These are phyloP conservation scores for Macheiramphus alcinus DNA, from an alignment of 2,113 vertebrate species.

Conservation along the genomic window DNA sequence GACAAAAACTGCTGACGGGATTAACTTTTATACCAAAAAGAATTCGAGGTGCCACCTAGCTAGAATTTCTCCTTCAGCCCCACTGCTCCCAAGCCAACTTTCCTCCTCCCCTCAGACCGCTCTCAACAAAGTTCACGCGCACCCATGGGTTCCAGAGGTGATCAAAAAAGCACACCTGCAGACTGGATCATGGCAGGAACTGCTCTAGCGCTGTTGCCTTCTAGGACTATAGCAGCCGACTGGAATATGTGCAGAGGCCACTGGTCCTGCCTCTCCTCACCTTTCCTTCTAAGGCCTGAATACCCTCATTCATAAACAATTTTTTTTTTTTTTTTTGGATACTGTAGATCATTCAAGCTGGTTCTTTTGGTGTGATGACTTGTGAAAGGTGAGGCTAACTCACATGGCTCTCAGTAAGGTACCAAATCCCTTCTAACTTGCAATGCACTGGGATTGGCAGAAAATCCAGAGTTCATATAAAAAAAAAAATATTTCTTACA, in stretches of 20 bases:
- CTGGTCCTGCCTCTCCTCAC: neutral
- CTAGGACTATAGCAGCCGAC: neutral
- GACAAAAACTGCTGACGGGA: neutral
- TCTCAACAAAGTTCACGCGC: rapidly evolving
- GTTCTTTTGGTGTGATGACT: neutral
- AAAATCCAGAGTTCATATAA: neutral
- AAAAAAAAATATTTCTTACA: neutral
- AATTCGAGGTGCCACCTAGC: neutral
- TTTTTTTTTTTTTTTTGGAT: neutral
- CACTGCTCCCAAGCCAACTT: neutral
- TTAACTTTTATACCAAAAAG: neutral
- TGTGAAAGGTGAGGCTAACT: neutral
- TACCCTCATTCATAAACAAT: neutral
- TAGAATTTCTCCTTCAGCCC: neutral
- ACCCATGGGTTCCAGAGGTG: rapidly evolving
- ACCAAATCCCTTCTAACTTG: neutral
- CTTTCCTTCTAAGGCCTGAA: neutral
- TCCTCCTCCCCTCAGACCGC: neutral
- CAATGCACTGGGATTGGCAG: neutral
- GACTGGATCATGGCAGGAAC: neutral
- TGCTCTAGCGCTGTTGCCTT: neutral
- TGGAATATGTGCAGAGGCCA: rapidly evolving
- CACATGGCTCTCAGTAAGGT: neutral
- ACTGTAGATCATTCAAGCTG: neutral
- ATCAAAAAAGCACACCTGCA: rapidly evolving